phyloP scores from a whole-genome alignment of 1,140 invertebrate species.

The Mycetomoellerius zeteki region DNA sequence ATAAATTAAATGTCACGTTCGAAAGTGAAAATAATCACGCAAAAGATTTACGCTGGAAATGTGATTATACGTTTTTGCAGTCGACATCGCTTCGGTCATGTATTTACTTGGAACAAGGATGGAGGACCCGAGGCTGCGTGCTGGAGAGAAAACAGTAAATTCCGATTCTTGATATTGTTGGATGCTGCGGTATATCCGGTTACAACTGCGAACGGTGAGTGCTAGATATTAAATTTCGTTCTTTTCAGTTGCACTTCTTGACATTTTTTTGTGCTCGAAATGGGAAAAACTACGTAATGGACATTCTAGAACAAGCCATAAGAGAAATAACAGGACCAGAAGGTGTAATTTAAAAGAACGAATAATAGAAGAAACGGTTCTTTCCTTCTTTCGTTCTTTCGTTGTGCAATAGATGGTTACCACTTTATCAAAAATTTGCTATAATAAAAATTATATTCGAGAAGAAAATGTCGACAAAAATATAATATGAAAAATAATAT shows the following conservation, averaged over 20 bases:
- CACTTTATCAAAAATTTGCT: background rate
- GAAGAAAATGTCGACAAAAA: background rate
- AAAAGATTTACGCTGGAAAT: background rate
- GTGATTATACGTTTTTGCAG: background rate
- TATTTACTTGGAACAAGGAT: background rate
- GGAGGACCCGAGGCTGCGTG: background rate
- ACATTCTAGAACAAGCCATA: background rate
- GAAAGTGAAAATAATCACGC: background rate
- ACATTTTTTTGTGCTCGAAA: background rate
- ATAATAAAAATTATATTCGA: background rate
- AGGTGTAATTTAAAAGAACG: constrained; percentile 6
- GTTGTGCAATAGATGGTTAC: background rate
- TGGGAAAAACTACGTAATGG: background rate
- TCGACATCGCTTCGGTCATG: background rate
- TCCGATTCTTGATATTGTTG: background rate
- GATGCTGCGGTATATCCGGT: background rate
- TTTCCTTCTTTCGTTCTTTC: background rate
- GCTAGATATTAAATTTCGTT: constrained; percentile 7
- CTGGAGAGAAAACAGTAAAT: background rate
- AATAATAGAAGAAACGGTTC: background rate
- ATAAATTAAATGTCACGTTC: background rate
- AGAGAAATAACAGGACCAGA: background rate
- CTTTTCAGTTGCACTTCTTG: background rate
- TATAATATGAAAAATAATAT: background rate
- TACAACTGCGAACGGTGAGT: background rate